Evolutionary conservation across 2,113 vertebrate genomes (phyloP), one percentile per base, ranked within the genome.

Genomic region (Delphinapterus leucas): DNA sequence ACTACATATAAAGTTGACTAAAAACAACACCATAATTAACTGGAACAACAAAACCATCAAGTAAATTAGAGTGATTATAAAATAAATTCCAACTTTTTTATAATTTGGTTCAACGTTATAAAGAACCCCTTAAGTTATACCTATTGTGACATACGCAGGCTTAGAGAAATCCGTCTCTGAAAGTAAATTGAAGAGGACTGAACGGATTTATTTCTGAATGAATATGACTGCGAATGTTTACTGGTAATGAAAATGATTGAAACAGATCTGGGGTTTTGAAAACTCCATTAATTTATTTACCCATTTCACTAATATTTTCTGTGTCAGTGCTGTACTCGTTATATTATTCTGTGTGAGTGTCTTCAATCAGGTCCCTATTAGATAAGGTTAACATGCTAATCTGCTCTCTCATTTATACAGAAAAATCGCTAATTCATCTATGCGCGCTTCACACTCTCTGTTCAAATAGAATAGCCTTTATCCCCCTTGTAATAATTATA

Each of bases 331-430:
- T 20, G 6, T 28, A 17, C 4, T 63, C 23, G 36, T 21, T 41
- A 31, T 1, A 18, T 3, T 5, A 1, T 33, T 13, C 11, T 33
- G 13, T 44, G 4, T 8, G 38, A 71, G 3, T 0, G 31, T 60
- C 38, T 73, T 61, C 9, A 77, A 9, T 14, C 8, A 79, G 21
- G 36, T 7, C 41, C 13, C 5, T 15, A 0, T 81, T 49, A 67
- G 14, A 0, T 6, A 5, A 4, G 20, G 8, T 65, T 47, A 23
- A 71, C 36, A 26, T 17, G 8, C 26, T 47, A 31, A 47, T 79
- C 31, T 90, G 60, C 5, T 61, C 67, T 73, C 31, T 74, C 17
- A 4, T 26, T 28, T 58, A 9, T n/a, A 8, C 2, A 41, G 36
- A 82, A 77, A 67, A 81, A n/a, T 25, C 49, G 38, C 23, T 68